Percentiles rank a stretch among this genome's conserved stretches.
Conservation (phyloP, 2,113 vertebrate species). For the Rissa tridactyla region DNA sequence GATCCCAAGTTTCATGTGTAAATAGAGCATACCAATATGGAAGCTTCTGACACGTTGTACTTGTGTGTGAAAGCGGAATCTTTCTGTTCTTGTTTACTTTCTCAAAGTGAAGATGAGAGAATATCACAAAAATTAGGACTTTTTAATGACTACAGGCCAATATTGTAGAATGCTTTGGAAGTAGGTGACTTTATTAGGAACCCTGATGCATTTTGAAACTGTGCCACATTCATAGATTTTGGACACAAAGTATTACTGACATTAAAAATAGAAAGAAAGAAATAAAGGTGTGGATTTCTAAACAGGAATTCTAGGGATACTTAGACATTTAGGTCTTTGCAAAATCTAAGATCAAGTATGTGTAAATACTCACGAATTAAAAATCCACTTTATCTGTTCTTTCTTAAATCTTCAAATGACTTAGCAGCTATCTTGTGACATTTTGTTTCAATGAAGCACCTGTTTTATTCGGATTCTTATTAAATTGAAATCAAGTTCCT, state of each 20-base stretch:
- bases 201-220: not conserved
- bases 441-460: not conserved
- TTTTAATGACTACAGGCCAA: not conserved
- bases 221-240: not conserved
- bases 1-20: not conserved
- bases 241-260: not conserved
- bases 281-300: not conserved
- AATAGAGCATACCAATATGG: not conserved
- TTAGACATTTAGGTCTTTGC: not conserved
- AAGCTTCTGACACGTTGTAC: not conserved
- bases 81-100: not conserved
- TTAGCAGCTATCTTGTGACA: not conserved
- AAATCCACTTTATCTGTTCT: not conserved
- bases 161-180: not conserved
- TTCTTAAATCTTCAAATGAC: not conserved
- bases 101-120: not conserved
- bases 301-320: not conserved
- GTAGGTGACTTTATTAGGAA: not conserved
- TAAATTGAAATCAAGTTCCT: not conserved
- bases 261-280: not conserved
- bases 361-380: not conserved
- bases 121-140: not conserved
- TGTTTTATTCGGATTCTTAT: not conserved
- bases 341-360: not conserved
- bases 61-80: not conserved